phyloP scores from a whole-genome alignment of 2,113 vertebrate species.

The Numida meleagris region DNA sequence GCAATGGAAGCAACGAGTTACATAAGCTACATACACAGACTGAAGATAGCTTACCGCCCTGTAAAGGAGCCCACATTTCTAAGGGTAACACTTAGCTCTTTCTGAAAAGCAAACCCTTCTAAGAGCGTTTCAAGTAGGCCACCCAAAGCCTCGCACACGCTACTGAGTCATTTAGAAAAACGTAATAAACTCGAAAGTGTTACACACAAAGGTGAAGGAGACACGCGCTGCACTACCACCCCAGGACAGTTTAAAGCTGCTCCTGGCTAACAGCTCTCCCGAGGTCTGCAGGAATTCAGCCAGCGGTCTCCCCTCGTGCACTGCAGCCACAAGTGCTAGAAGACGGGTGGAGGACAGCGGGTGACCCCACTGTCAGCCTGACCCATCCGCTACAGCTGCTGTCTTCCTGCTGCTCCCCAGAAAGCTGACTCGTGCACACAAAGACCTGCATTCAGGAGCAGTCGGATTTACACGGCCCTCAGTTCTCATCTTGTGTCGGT shows the following conservation, averaged over 20 bases:
- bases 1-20: accelerated
- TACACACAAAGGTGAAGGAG: conserved; percentile 48
- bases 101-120: conserved; percentile 61
- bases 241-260: conserved; percentile 44
- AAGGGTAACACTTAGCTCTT: conserved; percentile 42
- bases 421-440: background rate
- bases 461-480: background rate
- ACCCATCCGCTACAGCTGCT: background rate
- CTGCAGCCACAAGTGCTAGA: conserved; percentile 4
- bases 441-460: background rate
- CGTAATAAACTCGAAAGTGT: conserved; percentile 47
- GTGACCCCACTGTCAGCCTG: background rate
- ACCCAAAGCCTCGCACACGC: conserved; percentile 47
- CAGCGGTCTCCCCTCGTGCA: background rate
- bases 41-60: background rate
- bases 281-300: conserved; percentile 26
- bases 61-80: conserved; percentile 35
- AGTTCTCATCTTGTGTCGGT: background rate
- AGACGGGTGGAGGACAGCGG: background rate
- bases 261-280: conserved; percentile 29
- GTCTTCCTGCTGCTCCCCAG: background rate
- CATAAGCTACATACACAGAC: background rate
- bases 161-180: conserved; percentile 64
- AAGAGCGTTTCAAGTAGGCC: conserved; percentile 48
- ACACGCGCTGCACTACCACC: background rate